Percentiles rank a stretch among this genome's conserved stretches.
Conservation (phyloP, 2,797 vertebrate genomes). For the Ispidina picta region DNA sequence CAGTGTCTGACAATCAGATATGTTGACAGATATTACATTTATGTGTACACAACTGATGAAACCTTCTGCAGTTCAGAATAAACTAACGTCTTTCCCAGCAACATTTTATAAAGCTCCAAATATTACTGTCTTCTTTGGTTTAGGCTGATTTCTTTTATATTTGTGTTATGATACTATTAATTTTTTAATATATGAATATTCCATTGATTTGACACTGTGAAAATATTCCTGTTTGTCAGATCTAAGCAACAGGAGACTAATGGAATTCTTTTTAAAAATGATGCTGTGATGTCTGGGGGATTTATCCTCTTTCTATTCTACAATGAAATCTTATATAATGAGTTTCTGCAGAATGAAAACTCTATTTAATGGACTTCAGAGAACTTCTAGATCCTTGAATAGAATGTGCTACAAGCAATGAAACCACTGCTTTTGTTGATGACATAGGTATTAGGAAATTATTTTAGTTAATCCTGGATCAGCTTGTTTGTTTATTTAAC, state of each 20-base stretch:
- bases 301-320: neutral
- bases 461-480: neutral
- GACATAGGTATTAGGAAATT: neutral
- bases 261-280: neutral
- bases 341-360: neutral
- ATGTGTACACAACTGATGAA: neutral
- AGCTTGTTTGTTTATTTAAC: neutral
- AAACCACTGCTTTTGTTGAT: neutral
- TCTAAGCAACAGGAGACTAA: neutral
- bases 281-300: neutral
- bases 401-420: neutral
- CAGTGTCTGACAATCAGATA: neutral
- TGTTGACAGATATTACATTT: neutral
- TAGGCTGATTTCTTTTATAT: neutral
- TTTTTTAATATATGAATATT: neutral
- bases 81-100: neutral
- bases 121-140: neutral
- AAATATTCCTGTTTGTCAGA: neutral
- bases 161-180: neutral
- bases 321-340: neutral
- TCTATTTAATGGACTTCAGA: neutral
- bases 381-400: neutral
- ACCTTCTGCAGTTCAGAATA: neutral
- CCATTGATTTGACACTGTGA: neutral
- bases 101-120: neutral